Evolutionary conservation across 2,113 vertebrate genomes (phyloP), one percentile per base, ranked within the genome.

Genomic region (Scatophagus argus): DNA sequence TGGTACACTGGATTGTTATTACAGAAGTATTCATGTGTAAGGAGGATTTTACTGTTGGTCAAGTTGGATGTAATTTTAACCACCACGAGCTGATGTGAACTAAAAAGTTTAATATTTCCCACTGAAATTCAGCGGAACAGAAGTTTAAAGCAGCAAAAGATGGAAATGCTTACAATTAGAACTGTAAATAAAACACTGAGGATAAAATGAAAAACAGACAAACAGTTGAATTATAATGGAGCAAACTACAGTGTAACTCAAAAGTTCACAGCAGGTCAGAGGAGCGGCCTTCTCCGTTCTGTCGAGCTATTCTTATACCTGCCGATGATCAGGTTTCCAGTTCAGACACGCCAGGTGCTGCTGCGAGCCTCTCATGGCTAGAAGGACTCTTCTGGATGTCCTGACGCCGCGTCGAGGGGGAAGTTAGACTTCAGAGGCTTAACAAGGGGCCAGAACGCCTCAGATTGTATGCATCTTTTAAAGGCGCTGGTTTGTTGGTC

Each of bases 241-340:
- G n/a, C n/a, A n/a, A n/a, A n/a, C n/a, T n/a, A n/a, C n/a, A n/a
- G n/a, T n/a, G n/a, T n/a, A n/a, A n/a, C n/a, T n/a, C n/a, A n/a
- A n/a, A n/a, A 75, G 85, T 75, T 83, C 75, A 69, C 54, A 2
- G 68, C 76, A 46, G 77, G 89, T 87, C 89, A 72, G 56, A 27
- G 51, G 71, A 77, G 74, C 10, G 70, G 77, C 83, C 78, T 85
- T 86, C 23, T 46, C 75, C 7, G 72, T 27, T 60, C 47, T 17
- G 29, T 34, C 19, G 41, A 78, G 87, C 89, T 93, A 93, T 93
- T 93, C 89, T 88, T 82, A 88, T 92, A 92, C 91, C 90, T 93
- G 91, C 72, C 46, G 39, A 74, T 2, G 84, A 92, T 93, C 93
- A 62, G 74, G 88, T 93, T 93, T 93, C 91, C 79, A 75, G 70